Conservation (phyloP, 2,888 invertebrate genomes). For the Diadegma fenestrale region DNA sequence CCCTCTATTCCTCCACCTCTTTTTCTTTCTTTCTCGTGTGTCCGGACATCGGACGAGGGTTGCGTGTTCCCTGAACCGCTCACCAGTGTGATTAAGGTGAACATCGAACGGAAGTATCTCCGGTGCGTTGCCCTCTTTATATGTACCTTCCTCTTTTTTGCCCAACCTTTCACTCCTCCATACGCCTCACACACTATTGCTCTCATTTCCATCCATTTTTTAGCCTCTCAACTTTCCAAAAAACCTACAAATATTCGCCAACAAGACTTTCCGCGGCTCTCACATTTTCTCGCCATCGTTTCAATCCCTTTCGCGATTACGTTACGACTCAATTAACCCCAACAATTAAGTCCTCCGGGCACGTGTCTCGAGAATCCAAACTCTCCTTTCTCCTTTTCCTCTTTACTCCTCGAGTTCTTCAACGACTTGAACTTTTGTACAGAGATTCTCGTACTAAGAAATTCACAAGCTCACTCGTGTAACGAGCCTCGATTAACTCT, state of each 20-base stretch:
- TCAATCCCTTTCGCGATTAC: neutral
- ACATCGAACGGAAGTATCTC: slow-evolving; percentile 64
- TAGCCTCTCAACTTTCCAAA: neutral
- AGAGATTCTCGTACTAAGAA: neutral
- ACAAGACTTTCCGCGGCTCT: neutral
- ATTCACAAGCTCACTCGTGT: neutral
- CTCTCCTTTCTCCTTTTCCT: neutral
- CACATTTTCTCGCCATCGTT: neutral
- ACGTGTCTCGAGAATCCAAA: neutral
- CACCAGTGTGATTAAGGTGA: slow-evolving; percentile 57
- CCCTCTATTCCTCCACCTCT: slow-evolving; percentile 15
- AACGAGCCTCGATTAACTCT: neutral
- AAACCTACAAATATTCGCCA: neutral
- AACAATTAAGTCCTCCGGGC: neutral
- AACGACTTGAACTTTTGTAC: neutral
- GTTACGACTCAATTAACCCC: neutral
- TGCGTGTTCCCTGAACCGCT: slow-evolving; percentile 58
- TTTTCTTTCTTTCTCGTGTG: slow-evolving; percentile 18
- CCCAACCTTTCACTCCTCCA: slow-evolving; percentile 15
- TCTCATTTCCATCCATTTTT: neutral
- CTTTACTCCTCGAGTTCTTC: neutral
- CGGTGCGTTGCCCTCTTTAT: slow-evolving; percentile 62
- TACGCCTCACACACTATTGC: neutral
- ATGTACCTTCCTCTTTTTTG: slow-evolving; percentile 24
- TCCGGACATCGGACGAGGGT: slow-evolving; percentile 56